These are phyloP conservation scores for Chironomus riparius DNA, from an alignment of 2,888 invertebrate genomes.

Conservation along the genomic window DNA sequence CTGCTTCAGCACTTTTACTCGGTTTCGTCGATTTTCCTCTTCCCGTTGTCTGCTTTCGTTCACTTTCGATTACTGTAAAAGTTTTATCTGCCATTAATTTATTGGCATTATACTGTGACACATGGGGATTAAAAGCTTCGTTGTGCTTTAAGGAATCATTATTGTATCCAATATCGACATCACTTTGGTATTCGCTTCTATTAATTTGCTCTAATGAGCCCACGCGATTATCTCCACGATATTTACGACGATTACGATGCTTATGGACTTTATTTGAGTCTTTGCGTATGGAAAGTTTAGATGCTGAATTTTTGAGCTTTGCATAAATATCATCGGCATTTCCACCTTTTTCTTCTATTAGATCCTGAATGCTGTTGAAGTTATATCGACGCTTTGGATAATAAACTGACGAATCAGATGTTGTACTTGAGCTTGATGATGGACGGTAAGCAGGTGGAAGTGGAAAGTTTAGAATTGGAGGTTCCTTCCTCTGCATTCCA, in stretches of 20 bases:
- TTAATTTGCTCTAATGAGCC: slow-evolving; percentile 39
- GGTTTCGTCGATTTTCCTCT: neutral
- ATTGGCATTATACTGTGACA: slow-evolving; percentile 28
- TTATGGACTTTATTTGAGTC: slow-evolving; percentile 34
- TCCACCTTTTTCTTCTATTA: slow-evolving; percentile 38
- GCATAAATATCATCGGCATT: slow-evolving; percentile 36
- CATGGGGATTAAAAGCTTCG: slow-evolving; percentile 39
- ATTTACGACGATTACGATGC: slow-evolving; percentile 38
- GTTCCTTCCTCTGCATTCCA: neutral
- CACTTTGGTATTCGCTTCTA: slow-evolving; percentile 31
- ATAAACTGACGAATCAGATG: slow-evolving; percentile 42
- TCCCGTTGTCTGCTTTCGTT: slow-evolving; percentile 2
- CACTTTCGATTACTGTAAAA: neutral
- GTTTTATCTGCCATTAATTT: slow-evolving; percentile 24
- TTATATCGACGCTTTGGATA: slow-evolving; percentile 40
- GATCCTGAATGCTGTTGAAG: slow-evolving; percentile 37
- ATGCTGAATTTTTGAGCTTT: slow-evolving; percentile 31
- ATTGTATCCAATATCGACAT: neutral
- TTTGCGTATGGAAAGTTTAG: slow-evolving; percentile 30
- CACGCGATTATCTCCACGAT: slow-evolving; percentile 40
- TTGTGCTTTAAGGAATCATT: slow-evolving; percentile 34
- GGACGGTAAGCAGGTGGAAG: slow-evolving; percentile 31
- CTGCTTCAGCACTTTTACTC: slow-evolving; percentile 37
- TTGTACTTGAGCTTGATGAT: slow-evolving; percentile 31
- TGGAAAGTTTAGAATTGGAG: slow-evolving; percentile 31